These are phyloP conservation scores for Oenanthe oenanthe DNA, from an alignment of 2,113 vertebrate genomes.

Conservation along the genomic window DNA sequence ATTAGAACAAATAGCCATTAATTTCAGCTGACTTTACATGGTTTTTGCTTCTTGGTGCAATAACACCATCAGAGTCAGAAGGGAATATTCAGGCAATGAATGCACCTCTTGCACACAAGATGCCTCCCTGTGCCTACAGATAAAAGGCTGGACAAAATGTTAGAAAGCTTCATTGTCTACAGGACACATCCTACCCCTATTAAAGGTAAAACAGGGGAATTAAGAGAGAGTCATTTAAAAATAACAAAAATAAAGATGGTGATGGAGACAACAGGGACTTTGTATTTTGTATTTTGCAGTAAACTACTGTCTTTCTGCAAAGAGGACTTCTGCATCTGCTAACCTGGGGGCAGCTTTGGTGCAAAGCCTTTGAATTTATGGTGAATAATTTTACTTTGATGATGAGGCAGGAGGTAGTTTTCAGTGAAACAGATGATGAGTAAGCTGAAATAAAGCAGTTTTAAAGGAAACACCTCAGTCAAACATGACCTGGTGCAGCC, in stretches of 20 bases:
- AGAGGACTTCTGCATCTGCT: not conserved
- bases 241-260: not conserved
- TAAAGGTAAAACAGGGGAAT: not conserved
- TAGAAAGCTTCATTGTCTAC: not conserved
- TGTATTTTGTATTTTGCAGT: not conserved
- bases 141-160: not conserved
- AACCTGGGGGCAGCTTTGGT: not conserved
- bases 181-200: not conserved
- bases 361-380: conserved; percentile 24
- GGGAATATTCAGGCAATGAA: not conserved
- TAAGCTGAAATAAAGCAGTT: conserved; percentile 60
- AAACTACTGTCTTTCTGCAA: not conserved
- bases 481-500: conserved; percentile 28
- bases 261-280: not conserved
- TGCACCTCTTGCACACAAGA: not conserved
- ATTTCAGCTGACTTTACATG: not conserved
- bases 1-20: not conserved
- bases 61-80: not conserved
- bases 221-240: not conserved
- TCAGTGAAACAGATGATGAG: conserved; percentile 64
- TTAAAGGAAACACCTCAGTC: conserved; percentile 66
- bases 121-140: not conserved
- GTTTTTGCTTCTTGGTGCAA: not conserved
- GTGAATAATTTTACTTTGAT: conserved; percentile 46
- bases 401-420: conserved; percentile 30